phyloP scores from a whole-genome alignment of 2,888 invertebrate genomes.

The Silvanus unidentatus region DNA sequence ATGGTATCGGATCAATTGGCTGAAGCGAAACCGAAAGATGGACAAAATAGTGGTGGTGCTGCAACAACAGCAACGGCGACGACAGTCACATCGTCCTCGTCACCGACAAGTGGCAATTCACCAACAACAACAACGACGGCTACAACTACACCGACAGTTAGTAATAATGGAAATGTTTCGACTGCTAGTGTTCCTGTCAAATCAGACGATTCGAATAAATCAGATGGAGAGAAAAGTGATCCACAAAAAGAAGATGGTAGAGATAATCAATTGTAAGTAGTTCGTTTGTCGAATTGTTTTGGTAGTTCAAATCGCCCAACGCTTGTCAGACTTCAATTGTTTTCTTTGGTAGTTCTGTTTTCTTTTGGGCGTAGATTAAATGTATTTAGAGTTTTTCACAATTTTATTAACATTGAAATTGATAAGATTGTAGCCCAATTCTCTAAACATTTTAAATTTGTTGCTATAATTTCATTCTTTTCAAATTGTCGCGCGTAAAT shows the following conservation, averaged over 20 bases:
- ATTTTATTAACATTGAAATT: constrained; percentile 7
- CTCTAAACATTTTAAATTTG: constrained; percentile 13
- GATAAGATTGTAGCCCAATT: constrained; percentile 18
- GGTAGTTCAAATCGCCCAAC: not conserved
- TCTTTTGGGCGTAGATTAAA: constrained; percentile 10
- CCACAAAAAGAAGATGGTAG: constrained; percentile 63
- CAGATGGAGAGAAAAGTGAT: constrained; percentile 52
- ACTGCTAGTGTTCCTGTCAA: constrained; percentile 11
- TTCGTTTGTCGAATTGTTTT: constrained; percentile 3
- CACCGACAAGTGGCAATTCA: not conserved
- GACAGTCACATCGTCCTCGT: constrained; percentile 10
- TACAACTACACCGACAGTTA: not conserved
- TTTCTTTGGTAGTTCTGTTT: not conserved
- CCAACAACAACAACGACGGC: constrained; percentile 14
- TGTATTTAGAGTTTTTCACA: constrained; percentile 17
- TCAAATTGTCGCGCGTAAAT: too few species aligned
- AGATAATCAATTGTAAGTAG: constrained; percentile 68
- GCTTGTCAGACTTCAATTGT: not conserved
- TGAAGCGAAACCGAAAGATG: constrained; percentile 48
- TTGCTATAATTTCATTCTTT: too few species aligned
- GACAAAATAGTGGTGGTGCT: not conserved
- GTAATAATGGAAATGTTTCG: not conserved
- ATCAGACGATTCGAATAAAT: constrained; percentile 33
- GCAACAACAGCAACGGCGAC: constrained; percentile 10
- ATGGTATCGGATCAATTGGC: constrained; percentile 86